Conservation (phyloP, 2,113 vertebrate genomes). For the Microcebus jonahi region DNA sequence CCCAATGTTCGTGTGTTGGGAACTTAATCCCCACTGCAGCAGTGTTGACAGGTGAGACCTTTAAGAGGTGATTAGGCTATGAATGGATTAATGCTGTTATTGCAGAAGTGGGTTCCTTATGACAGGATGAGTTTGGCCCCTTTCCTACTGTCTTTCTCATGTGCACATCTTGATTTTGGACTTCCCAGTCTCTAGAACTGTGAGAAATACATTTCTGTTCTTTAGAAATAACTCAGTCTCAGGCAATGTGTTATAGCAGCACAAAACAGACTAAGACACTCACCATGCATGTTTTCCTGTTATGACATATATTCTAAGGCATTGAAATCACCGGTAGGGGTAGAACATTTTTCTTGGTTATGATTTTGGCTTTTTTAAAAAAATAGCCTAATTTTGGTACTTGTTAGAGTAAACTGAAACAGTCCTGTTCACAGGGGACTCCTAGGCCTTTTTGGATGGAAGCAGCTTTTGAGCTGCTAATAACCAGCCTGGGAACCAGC, state of each 20-base stretch:
- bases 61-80: background rate
- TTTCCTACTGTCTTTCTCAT: background rate
- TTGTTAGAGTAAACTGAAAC: background rate
- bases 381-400: background rate
- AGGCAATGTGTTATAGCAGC: background rate
- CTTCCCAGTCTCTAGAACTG: background rate
- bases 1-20: background rate
- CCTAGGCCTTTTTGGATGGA: background rate
- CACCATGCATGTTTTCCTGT: background rate
- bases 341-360: background rate
- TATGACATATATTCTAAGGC: rapidly evolving
- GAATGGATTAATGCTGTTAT: background rate
- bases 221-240: background rate
- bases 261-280: background rate
- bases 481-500: background rate
- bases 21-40: background rate
- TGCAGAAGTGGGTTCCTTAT: background rate
- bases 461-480: background rate
- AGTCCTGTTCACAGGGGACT: background rate
- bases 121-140: background rate
- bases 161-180: background rate
- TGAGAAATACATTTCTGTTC: background rate
- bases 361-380: background rate
- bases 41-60: background rate
- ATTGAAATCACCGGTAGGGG: background rate